Evolutionary conservation across 2,888 invertebrate species (phyloP), one percentile per base, ranked within the genome.

Genomic region (Thecocarcelia acutangulata): DNA sequence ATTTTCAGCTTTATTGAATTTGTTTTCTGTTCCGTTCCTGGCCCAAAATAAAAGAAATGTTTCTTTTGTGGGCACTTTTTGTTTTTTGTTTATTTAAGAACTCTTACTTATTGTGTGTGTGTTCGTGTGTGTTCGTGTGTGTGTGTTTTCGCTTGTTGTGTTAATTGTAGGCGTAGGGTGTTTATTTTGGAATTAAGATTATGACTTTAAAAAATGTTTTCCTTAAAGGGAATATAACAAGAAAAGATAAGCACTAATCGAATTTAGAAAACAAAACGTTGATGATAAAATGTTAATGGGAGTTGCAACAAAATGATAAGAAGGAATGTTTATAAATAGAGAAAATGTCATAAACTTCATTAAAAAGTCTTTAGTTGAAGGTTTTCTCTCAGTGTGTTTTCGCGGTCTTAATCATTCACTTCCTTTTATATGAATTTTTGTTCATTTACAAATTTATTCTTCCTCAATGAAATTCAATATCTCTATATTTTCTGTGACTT

Each of bases 111-210:
- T 80, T 68, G 63, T 74, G 24, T 24, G 24, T 24, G 24, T 24
- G 24, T 24, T 2, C 5, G 24, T 24, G 24, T 24, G 24, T 24
- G 24, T n/a, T n/a, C n/a, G n/a, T n/a, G n/a, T 68, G 63, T 74
- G n/a, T 56, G 72, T 46, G 44, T 54, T 4, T 33, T 13, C 13
- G 24, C 12, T 48, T 52, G 44, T 3, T 68, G 66, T 44, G 42
- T 72, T 54, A 74, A 69, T 80, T 80, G 82, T 82, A 69, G 78
- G 77, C 78, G 82, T 82, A 74, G 73, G 66, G 75, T 80, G 66
- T 80, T 80, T 80, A 46, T 72, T 80, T 76, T 68, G 42, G 61
- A 63, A 80, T 63, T 24, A 80, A 70, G 74, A 80, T 80, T 66
- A 72, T 33, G 24, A 59, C 54, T 19, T 13, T 42, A 15, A 19